Conservation (phyloP, 2,888 invertebrate genomes). For the Sturmia bella region DNA sequence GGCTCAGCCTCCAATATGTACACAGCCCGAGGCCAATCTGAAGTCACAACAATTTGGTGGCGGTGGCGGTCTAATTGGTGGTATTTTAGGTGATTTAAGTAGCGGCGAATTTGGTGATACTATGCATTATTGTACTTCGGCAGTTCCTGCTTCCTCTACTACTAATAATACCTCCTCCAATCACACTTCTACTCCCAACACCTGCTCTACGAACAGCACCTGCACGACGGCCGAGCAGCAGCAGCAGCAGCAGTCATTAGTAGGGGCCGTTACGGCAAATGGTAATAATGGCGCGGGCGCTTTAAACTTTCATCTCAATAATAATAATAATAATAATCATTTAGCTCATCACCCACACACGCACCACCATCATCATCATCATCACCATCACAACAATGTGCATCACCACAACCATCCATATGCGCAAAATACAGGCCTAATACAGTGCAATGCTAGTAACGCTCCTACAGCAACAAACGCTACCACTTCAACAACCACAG, state of each 20-base stretch:
- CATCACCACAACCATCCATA: constrained; percentile 68
- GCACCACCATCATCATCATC: constrained; percentile 72
- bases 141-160: constrained; percentile 74
- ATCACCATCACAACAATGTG: constrained; percentile 72
- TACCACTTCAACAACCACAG: constrained; percentile 77
- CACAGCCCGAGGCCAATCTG: constrained; percentile 81
- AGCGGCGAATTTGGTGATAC: constrained; percentile 81
- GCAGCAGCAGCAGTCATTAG: constrained; percentile 57
- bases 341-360: constrained; percentile 74
- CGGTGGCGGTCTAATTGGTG: constrained; percentile 79
- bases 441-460: constrained; percentile 81
- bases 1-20: constrained; percentile 80
- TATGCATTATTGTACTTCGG: constrained; percentile 79
- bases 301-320: constrained; percentile 79
- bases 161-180: constrained; percentile 63
- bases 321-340: constrained; percentile 79
- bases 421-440: constrained; percentile 78
- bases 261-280: constrained; percentile 65
- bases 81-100: constrained; percentile 79
- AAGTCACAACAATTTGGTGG: constrained; percentile 75
- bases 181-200: constrained; percentile 55
- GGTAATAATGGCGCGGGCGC: constrained; percentile 77
- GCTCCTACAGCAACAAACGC: constrained; percentile 73
- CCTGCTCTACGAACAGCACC: constrained; percentile 64
- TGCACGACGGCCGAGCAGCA: constrained; percentile 68